phyloP scores from a whole-genome alignment of 1,140 invertebrate genomes.

The Zeugodacus cucurbitae region DNA sequence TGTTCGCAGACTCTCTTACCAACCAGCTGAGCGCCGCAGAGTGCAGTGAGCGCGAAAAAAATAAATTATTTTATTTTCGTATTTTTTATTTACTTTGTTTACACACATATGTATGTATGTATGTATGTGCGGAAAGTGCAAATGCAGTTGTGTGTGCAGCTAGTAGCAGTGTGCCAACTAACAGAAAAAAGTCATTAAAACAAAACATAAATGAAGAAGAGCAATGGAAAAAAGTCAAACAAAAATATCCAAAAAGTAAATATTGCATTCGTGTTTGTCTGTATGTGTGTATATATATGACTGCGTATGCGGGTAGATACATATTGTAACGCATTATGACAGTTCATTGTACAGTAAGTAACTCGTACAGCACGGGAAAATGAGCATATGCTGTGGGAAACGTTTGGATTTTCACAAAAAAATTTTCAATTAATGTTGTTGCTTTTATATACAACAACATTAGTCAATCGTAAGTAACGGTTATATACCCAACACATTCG shows the following conservation, averaged over 20 bases:
- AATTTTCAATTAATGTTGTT: background rate
- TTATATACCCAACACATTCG: no score
- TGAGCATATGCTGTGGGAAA: background rate
- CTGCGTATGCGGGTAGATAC: background rate
- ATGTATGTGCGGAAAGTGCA: background rate
- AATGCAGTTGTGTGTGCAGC: background rate
- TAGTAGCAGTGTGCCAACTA: background rate
- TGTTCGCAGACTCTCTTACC: background rate
- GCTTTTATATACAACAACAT: no score
- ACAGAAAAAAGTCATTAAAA: conserved; percentile 8
- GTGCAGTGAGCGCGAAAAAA: background rate
- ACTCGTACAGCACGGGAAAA: background rate
- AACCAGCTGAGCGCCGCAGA: background rate
- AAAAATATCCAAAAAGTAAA: conserved; percentile 6
- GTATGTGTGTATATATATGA: background rate
- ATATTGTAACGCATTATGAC: background rate
- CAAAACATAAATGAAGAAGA: conserved; percentile 17
- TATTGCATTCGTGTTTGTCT: background rate
- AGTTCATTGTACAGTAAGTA: background rate
- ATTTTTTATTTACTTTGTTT: background rate
- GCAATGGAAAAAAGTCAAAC: background rate
- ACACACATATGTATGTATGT: background rate
- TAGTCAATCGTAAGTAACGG: no score
- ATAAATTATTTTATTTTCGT: background rate
- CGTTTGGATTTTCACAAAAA: background rate